Base-by-base conservation (phyloP, 2,113 vertebrate species). In the Neotoma lepida region DNA sequence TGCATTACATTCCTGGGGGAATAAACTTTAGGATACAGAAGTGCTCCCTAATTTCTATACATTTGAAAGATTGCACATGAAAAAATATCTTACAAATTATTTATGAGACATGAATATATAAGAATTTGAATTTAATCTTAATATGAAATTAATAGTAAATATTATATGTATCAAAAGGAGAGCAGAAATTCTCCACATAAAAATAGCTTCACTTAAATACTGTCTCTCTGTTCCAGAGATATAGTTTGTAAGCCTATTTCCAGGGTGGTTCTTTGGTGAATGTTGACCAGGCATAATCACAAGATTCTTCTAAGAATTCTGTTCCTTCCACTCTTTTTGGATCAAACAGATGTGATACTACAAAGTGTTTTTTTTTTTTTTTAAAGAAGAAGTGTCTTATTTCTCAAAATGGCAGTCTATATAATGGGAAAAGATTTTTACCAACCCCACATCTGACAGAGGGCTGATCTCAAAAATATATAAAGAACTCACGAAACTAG, bases 211-310 rank as follows among this genome's bases (percentile, higher is more conserved):
- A 35, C 1, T 70, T 77, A 13, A 85, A 56, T 9, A 46, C 39
- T 26, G 9, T 35, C 3, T 61, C 14, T 44, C 10, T 78, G 7
- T 58, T 74, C 12, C 8, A 49, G 14, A 81, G n/a, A 71, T 6
- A 41, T 35, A 1, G n/a, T 20, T 20, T 51, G 30, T 85, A 51
- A 94, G 24, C 1, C 13, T 78, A 49, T 77, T 85, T 66, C 30
- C 20, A 56, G 56, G 22, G n/a, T 49, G 0, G n/a, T 82, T 70
- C 26, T 86, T 95, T 71, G 39, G 17, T 86, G n/a, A 39, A 49
- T 58, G 22, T 35, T 51, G 1, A 15, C 0, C 1, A 1, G 18
- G 1, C 0, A 58, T 41, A 56, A 41, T 54, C 17, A 49, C 6
- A 92, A 54, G 46, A 93, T 39, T 82, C 73, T 66, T 1, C 6